Conservation (phyloP, 1,140 invertebrate species). For the Brachionus plicatilis region DNA sequence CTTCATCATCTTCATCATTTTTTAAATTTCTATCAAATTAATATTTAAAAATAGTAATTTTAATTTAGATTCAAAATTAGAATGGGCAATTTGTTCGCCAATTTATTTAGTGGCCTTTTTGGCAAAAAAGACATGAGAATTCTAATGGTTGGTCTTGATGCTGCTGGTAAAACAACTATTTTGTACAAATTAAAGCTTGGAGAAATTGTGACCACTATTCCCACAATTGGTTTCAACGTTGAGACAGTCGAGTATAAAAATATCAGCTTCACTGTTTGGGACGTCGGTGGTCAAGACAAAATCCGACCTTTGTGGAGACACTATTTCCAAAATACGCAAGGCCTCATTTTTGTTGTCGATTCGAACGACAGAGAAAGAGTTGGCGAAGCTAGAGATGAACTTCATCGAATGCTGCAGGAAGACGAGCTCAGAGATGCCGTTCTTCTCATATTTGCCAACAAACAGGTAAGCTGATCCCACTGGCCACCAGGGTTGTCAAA, state of each 20-base stretch:
- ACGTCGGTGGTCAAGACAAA: slow-evolving; percentile 58
- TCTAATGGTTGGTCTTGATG: slow-evolving; percentile 93
- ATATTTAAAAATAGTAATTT: background rate
- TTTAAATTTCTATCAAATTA: background rate
- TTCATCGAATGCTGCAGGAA: slow-evolving; percentile 87
- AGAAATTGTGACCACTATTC: slow-evolving; percentile 95
- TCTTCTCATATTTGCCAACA: slow-evolving; percentile 95
- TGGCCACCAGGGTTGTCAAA: background rate
- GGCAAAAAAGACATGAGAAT: slow-evolving; percentile 98
- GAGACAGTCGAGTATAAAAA: slow-evolving; percentile 54
- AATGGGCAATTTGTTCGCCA: slow-evolving; percentile 41
- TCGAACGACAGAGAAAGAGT: slow-evolving; percentile 92
- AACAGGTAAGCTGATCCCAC: slow-evolving; percentile 62
- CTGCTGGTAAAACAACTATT: slow-evolving; percentile 95
- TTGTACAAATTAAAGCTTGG: slow-evolving; percentile 92
- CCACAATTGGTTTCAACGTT: slow-evolving; percentile 79
- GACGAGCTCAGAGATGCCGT: slow-evolving; percentile 95
- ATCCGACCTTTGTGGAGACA: slow-evolving; percentile 78
- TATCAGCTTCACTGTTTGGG: slow-evolving; percentile 68
- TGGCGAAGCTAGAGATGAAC: slow-evolving; percentile 84
- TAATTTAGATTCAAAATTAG: background rate
- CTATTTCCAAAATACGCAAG: slow-evolving; percentile 95
- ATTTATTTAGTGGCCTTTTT: slow-evolving; percentile 58
- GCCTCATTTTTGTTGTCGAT: slow-evolving; percentile 91
- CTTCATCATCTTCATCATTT: slow-evolving; percentile 27